Conservation (phyloP, 2,113 vertebrate species). For the Talpa occidentalis region DNA sequence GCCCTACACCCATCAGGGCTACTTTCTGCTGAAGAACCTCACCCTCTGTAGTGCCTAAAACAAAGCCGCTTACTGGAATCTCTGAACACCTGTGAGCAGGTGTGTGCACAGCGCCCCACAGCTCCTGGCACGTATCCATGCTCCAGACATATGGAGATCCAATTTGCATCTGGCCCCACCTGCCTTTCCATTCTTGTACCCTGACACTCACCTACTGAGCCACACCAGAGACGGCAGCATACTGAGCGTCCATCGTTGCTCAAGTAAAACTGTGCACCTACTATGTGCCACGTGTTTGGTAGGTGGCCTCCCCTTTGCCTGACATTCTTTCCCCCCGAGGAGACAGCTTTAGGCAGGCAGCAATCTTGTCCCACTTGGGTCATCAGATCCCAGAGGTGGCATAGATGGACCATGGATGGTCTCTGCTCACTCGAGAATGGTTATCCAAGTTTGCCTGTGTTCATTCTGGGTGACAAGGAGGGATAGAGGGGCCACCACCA, state of each 20-base stretch:
- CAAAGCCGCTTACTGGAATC: background rate
- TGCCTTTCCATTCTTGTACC: background rate
- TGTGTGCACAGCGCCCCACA: fast-evolving
- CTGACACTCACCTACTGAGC: background rate
- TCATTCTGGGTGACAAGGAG: background rate
- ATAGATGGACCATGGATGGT: background rate
- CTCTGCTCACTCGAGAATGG: background rate
- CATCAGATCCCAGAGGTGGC: background rate
- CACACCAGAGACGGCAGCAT: fast-evolving
- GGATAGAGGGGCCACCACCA: no score
- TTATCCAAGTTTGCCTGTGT: background rate
- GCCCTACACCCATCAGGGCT: background rate
- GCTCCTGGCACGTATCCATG: fast-evolving
- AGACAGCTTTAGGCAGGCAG: background rate
- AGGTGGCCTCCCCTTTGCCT: background rate
- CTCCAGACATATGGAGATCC: background rate
- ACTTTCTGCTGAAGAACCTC: background rate
- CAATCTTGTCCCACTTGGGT: background rate
- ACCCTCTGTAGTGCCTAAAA: background rate
- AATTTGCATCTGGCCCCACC: background rate
- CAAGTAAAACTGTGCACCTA: no score
- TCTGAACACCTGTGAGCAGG: no score
- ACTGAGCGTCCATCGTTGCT: fast-evolving
- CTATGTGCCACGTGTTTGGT: background rate
- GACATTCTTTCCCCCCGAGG: background rate